A percentile compares a stretch with the other conserved stretches of the same genome.
phyloP scores from a whole-genome alignment of 2,888 invertebrate species.

The Clitarchus hookeri region DNA sequence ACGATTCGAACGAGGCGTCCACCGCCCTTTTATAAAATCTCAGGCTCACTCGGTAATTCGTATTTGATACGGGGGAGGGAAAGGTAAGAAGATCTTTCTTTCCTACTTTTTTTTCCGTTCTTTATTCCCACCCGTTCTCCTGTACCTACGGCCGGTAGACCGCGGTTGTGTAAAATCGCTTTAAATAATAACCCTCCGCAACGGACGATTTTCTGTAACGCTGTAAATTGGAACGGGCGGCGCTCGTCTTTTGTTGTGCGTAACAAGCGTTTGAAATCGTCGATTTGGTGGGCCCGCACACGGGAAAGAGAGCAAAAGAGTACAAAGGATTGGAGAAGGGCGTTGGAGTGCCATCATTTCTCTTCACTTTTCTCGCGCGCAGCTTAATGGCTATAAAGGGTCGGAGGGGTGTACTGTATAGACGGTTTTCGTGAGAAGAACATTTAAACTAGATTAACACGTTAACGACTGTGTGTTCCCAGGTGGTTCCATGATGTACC shows the following conservation, averaged over 20 bases:
- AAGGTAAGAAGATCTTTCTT: neutral
- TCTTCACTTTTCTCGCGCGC: no score
- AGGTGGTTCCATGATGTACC: no score
- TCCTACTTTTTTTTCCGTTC: neutral
- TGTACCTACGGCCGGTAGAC: neutral
- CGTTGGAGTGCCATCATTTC: no score
- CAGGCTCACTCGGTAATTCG: neutral
- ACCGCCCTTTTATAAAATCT: neutral
- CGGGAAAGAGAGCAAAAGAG: neutral
- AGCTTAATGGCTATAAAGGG: no score
- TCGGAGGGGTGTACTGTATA: no score
- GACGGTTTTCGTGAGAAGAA: no score
- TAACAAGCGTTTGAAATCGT: slow-evolving; percentile 4
- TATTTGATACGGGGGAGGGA: neutral
- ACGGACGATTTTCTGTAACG: neutral
- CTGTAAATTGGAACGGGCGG: neutral
- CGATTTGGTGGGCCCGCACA: neutral
- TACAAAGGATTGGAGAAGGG: neutral
- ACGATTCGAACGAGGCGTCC: neutral
- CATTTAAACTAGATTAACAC: no score
- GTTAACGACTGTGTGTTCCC: no score
- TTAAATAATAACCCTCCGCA: neutral
- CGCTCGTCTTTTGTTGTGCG: neutral
- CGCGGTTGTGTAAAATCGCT: neutral
- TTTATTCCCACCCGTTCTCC: neutral